Evolutionary conservation across 1,140 invertebrate species (phyloP).

Genomic region (Dinoponera quadriceps): DNA sequence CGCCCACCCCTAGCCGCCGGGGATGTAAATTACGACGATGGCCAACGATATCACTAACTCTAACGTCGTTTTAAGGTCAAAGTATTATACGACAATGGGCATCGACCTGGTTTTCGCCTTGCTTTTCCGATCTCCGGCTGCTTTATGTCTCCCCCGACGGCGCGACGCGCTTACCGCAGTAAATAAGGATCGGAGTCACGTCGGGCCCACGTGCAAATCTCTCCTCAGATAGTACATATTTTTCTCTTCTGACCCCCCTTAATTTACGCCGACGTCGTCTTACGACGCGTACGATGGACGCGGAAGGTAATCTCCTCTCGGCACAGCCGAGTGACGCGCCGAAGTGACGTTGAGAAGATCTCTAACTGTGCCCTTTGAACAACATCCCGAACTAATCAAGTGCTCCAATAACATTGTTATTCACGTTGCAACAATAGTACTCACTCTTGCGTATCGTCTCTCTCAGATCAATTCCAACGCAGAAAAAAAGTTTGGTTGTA

Average conservation of each 20-base stretch:
- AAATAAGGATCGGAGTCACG: slow-evolving; percentile 76
- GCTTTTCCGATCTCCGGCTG: slow-evolving; percentile 78
- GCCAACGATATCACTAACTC: slow-evolving; percentile 51
- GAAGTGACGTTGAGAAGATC: too few species aligned
- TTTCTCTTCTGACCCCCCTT: slow-evolving; percentile 25
- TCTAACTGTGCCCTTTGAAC: too few species aligned
- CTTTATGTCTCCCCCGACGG: slow-evolving; percentile 78
- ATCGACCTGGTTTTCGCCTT: slow-evolving; percentile 57
- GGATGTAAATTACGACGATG: slow-evolving; percentile 63
- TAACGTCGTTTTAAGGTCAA: slow-evolving; percentile 54
- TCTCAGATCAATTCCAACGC: too few species aligned
- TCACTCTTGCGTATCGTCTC: too few species aligned
- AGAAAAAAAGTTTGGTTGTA: too few species aligned
- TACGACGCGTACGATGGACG: not conserved
- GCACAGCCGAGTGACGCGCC: not conserved
- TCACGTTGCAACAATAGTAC: too few species aligned
- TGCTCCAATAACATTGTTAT: too few species aligned
- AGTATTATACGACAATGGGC: slow-evolving; percentile 69
- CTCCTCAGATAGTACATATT: slow-evolving; percentile 45
- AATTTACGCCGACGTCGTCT: slow-evolving; percentile 28
- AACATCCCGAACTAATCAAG: too few species aligned
- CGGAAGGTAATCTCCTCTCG: not conserved
- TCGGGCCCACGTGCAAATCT: slow-evolving; percentile 45
- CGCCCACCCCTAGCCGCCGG: slow-evolving; percentile 1
- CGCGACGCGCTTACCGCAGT: slow-evolving; percentile 63